Percentiles rank a stretch among this genome's conserved stretches.
Conservation (phyloP, 2,797 vertebrate species). For the Cephalopachus bancanus region DNA sequence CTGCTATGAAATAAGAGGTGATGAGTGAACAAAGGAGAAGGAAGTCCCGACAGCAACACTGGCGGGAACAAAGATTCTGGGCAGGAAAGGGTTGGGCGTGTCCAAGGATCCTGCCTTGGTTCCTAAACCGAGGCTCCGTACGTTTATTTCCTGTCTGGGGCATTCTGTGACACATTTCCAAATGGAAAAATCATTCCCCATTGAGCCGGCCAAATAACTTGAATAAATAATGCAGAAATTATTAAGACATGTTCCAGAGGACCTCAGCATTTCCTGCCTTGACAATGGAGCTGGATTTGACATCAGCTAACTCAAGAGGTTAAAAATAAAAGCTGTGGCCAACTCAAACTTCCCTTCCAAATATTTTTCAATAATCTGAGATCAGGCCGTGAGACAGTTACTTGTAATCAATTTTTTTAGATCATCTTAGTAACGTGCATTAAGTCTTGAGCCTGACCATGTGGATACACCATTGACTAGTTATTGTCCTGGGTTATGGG, state of each 20-base stretch:
- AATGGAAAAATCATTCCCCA: constrained; percentile 80
- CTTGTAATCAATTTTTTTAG: neutral
- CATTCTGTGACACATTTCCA: constrained; percentile 73
- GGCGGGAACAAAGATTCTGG: rapidly evolving
- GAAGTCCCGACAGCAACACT: rapidly evolving
- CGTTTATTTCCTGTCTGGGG: constrained; percentile 73
- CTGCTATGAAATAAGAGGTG: neutral
- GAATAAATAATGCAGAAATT: constrained; percentile 79
- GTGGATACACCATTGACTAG: neutral
- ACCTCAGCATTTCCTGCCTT: constrained; percentile 78
- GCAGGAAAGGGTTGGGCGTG: neutral
- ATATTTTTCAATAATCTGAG: constrained; percentile 51
- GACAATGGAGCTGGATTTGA: constrained; percentile 71
- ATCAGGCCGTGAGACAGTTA: neutral
- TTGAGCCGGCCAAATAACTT: constrained; percentile 77
- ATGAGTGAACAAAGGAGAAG: neutral
- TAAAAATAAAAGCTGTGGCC: constrained; percentile 70
- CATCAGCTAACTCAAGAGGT: constrained; percentile 67
- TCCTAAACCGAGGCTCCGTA: neutral
- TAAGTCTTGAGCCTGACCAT: neutral
- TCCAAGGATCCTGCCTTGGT: neutral
- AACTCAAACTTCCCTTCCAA: constrained; percentile 67
- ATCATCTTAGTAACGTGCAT: neutral
- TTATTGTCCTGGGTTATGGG: neutral
- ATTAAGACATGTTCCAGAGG: constrained; percentile 82